Evolutionary conservation across 2,888 invertebrate genomes (phyloP).

Genomic region (Trichogramma dendrolimi): DNA sequence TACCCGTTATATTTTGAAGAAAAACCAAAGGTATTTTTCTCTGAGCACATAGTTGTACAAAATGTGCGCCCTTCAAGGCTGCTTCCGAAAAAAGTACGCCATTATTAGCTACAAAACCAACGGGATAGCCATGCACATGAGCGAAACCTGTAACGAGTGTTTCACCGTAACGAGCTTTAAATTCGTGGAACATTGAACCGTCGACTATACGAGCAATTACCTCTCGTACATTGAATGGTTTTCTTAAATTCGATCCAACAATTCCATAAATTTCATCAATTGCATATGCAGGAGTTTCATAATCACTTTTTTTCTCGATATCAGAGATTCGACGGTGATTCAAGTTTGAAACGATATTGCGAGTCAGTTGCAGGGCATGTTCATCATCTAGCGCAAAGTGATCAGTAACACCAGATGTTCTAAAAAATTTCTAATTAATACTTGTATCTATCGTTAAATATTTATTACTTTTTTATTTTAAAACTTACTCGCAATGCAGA

Average conservation of each 20-base stretch:
- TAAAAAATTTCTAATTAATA: slow-evolving; percentile 39
- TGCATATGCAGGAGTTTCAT: slow-evolving; percentile 72
- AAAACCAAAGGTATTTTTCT: slow-evolving; percentile 92
- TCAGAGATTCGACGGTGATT: slow-evolving; percentile 50
- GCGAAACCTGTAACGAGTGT: slow-evolving; percentile 95
- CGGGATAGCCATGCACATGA: slow-evolving; percentile 82
- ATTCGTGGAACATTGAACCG: slow-evolving; percentile 92
- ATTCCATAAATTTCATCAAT: slow-evolving; percentile 91
- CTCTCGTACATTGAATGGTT: slow-evolving; percentile 89
- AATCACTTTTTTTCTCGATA: slow-evolving; percentile 51
- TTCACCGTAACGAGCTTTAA: slow-evolving; percentile 91
- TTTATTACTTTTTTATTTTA: background rate
- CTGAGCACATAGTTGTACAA: slow-evolving; percentile 94
- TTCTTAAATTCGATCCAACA: slow-evolving; percentile 86
- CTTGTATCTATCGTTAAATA: background rate
- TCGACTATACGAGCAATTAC: slow-evolving; percentile 92
- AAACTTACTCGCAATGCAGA: slow-evolving; percentile 67
- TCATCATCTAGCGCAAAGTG: slow-evolving; percentile 92
- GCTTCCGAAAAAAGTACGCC: slow-evolving; percentile 95
- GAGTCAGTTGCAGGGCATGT: slow-evolving; percentile 84
- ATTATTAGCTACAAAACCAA: slow-evolving; percentile 95
- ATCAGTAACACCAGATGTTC: slow-evolving; percentile 94
- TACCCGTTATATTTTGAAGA: slow-evolving; percentile 94
- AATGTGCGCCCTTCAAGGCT: slow-evolving; percentile 96
- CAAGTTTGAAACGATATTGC: slow-evolving; percentile 76